A percentile compares a stretch with the other conserved stretches of the same genome.
phyloP scores from a whole-genome alignment of 2,113 vertebrate species.

The Corydoras maculifer region DNA sequence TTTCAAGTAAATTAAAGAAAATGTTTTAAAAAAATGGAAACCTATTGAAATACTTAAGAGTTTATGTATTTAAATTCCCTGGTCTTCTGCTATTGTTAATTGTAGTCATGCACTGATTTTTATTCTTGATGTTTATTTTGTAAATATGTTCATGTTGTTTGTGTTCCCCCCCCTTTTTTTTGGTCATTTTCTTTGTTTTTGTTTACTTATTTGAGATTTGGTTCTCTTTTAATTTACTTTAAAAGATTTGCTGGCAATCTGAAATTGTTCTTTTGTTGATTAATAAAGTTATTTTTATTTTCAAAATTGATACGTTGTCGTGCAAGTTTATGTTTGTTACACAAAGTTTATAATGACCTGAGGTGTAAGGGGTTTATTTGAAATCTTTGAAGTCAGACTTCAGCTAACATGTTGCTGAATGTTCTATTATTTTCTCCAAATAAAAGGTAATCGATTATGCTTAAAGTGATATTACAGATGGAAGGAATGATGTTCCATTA shows the following conservation, averaged over 20 bases:
- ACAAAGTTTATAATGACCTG: too few relatives aligned
- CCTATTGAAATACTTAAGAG: conserved; percentile 19
- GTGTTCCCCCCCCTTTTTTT: conserved; percentile 39
- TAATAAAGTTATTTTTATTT: conserved; percentile 67
- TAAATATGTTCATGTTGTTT: conserved; percentile 70
- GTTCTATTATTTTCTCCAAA: too few relatives aligned
- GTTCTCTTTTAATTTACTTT: conserved; percentile 57
- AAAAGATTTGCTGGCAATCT: conserved; percentile 73
- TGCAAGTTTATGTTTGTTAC: conserved; percentile 28
- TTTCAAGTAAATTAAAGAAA: conserved; percentile 20
- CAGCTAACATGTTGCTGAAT: too few relatives aligned
- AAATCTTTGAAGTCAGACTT: too few relatives aligned
- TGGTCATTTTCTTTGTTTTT: conserved; percentile 55
- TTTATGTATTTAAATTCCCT: conserved; percentile 53
- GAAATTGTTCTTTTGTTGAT: conserved; percentile 70
- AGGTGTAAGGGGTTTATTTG: too few relatives aligned
- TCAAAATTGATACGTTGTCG: conserved; percentile 58
- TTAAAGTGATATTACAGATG: too few relatives aligned
- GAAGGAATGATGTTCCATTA: too few relatives aligned
- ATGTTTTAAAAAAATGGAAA: too few relatives aligned
- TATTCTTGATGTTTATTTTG: conserved; percentile 53
- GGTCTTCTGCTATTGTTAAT: conserved; percentile 58
- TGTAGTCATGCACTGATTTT: conserved; percentile 62
- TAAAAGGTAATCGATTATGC: too few relatives aligned
- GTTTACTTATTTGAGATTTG: conserved; percentile 56